Evolutionary conservation across 1,140 invertebrate species (phyloP), one percentile per base, ranked within the genome.

Genomic region (Tachypleus tridentatus): DNA sequence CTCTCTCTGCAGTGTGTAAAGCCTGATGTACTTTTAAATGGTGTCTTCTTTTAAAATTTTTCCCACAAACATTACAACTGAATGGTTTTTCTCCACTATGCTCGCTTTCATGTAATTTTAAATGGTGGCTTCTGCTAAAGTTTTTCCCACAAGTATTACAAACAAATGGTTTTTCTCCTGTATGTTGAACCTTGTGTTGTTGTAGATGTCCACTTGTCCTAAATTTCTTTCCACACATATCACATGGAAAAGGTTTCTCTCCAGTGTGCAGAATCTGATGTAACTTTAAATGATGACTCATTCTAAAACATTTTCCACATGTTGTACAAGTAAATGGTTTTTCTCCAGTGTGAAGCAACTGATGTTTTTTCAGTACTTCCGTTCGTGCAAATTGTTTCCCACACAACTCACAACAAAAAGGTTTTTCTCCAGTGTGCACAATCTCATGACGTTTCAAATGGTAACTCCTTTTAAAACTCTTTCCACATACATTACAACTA

Each of bases 191-290:
- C 10, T 77, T 74, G 67, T 78, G 77, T 61, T 76, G 74, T 62
- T 77, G 76, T 49, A 78, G 67, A 66, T 76, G 76, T 60, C 75
- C 76, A 3, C 75, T 77, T 62, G 76, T 74, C 4, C 77, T 78
- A 74, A 81, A 82, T 11, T 77, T 79, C 70, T 80, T 79, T 50
- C 73, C 73, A 72, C 83, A 84, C 3, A 81, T 74, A 49, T 74
- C 71, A 73, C 82, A 83, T 57, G 76, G 74, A 69, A 77, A 83
- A 3, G 80, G 79, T 65, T 80, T 76, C n/a, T 81, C 77, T 8
- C 61, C 58, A 8, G 62, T 58, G 49, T 67, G 66, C 9, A 52
- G 47, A 5, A 64, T 62, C 66, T 64, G 63, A 49, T 67, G 66
- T 58, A 64, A 58, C 51, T 59, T n/a, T 5, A 67, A 29, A 29